These are phyloP conservation scores for Pseudomugil gertrudae DNA, from an alignment of 2,797 vertebrate species.

Conservation along the genomic window DNA sequence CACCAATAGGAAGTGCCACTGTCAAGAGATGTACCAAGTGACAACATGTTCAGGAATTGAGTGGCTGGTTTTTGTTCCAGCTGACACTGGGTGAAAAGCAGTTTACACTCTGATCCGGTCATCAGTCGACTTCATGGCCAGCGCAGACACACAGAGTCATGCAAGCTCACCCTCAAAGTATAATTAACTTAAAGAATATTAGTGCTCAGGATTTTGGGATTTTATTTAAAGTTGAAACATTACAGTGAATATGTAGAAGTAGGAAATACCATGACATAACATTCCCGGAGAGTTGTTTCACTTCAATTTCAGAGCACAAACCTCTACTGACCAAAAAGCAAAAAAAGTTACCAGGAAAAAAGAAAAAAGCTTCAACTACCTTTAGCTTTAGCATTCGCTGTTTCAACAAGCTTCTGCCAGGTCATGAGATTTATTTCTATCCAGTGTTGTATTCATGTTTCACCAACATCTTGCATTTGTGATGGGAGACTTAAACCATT, in stretches of 20 bases:
- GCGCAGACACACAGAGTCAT: background rate
- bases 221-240: background rate
- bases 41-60: background rate
- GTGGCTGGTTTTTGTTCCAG: background rate
- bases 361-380: too few species aligned
- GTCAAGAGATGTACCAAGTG: background rate
- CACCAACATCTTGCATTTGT: too few species aligned
- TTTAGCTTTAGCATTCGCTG: too few species aligned
- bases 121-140: background rate
- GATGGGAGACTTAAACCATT: too few species aligned
- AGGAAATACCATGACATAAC: background rate
- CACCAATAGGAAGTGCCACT: background rate
- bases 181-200: background rate
- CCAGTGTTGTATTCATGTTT: too few species aligned
- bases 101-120: background rate
- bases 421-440: too few species aligned
- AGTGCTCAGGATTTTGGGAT: background rate
- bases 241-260: background rate
- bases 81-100: background rate
- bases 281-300: too few species aligned
- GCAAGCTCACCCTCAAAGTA: too few species aligned
- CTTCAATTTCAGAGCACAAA: background rate
- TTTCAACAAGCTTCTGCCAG: too few species aligned
- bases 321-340: background rate
- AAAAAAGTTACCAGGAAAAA: too few species aligned